Conservation (phyloP, 2,113 vertebrate species). For the Cyprinus carpio region DNA sequence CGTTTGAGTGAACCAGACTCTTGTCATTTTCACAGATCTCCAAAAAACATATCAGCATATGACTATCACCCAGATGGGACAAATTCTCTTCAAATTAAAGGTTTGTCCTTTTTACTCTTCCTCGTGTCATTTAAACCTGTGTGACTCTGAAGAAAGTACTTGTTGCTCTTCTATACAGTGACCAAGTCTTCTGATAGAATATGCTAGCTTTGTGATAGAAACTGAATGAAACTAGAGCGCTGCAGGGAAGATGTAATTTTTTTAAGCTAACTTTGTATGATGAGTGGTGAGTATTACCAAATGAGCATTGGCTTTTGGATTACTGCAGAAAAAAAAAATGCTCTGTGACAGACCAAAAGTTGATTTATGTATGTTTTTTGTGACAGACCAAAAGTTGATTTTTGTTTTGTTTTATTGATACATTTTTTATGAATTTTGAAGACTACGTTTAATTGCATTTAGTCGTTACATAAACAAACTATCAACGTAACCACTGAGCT, state of each 20-base stretch:
- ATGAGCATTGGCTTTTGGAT: background rate
- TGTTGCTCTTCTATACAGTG: too few relatives aligned
- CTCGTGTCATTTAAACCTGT: background rate
- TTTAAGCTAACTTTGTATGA: background rate
- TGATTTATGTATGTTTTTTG: too few relatives aligned
- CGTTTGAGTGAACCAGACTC: slow-evolving; percentile 39
- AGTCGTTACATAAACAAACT: too few relatives aligned
- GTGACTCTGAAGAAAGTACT: too few relatives aligned
- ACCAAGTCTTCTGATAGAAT: background rate
- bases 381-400: background rate
- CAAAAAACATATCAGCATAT: background rate
- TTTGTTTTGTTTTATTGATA: too few relatives aligned
- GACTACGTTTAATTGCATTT: too few relatives aligned
- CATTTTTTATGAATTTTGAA: too few relatives aligned
- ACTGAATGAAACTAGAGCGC: background rate
- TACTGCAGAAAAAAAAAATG: background rate
- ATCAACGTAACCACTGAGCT: too few relatives aligned
- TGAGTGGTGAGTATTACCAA: too few relatives aligned
- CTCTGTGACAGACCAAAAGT: background rate
- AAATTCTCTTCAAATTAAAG: too few relatives aligned
- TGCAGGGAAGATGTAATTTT: background rate
- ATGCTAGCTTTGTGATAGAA: background rate
- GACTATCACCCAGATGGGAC: background rate
- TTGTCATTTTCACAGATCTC: too few relatives aligned
- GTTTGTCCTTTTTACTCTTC: too few relatives aligned